phyloP scores from a whole-genome alignment of 2,888 invertebrate species.

The Pammene fasciana region DNA sequence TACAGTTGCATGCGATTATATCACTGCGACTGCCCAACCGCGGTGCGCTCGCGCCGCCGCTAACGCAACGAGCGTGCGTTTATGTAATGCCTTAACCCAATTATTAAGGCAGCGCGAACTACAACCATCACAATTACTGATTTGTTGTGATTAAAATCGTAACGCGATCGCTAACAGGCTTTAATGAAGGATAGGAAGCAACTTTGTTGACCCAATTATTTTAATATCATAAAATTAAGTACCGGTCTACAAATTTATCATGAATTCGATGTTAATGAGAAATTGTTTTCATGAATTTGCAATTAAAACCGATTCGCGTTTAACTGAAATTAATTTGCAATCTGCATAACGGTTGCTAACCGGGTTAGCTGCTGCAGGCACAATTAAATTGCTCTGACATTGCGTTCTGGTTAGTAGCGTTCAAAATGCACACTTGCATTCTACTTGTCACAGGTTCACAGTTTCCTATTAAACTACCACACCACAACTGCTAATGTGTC shows the following conservation, averaged over 20 bases:
- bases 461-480: slow-evolving; percentile 13
- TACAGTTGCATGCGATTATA: slow-evolving; percentile 22
- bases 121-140: slow-evolving; percentile 37
- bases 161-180: slow-evolving; percentile 29
- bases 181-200: slow-evolving; percentile 19
- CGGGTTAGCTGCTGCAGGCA: slow-evolving; percentile 6
- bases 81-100: slow-evolving; percentile 44
- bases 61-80: slow-evolving; percentile 40
- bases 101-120: slow-evolving; percentile 39
- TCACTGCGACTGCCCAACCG: slow-evolving; percentile 19
- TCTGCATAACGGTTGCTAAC: background rate
- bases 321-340: background rate
- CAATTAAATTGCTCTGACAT: slow-evolving; percentile 12
- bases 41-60: slow-evolving; percentile 27
- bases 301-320: background rate
- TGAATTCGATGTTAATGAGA: slow-evolving; percentile 8
- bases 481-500: background rate
- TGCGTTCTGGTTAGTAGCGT: slow-evolving; percentile 34
- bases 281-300: slow-evolving; percentile 7
- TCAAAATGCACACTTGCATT: slow-evolving; percentile 28
- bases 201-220: slow-evolving; percentile 20
- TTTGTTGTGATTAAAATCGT: slow-evolving; percentile 30
- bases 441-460: slow-evolving; percentile 18
- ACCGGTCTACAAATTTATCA: background rate
- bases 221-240: background rate